phyloP scores from a whole-genome alignment of 2,113 vertebrate genomes.

The Petromus typicus region DNA sequence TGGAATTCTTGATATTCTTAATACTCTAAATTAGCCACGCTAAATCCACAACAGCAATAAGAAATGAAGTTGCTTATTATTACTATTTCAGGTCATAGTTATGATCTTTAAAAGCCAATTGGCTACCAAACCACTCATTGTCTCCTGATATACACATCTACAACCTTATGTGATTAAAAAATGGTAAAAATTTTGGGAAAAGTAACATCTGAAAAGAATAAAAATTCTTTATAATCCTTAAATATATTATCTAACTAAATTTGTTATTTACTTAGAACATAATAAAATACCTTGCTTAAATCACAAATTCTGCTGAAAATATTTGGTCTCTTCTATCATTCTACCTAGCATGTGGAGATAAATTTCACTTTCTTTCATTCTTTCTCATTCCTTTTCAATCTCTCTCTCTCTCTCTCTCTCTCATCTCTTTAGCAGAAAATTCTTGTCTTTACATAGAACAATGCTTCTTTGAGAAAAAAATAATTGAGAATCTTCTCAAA shows the following conservation, averaged over 20 bases:
- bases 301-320: neutral
- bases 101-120: neutral
- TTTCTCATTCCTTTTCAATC: neutral
- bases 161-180: neutral
- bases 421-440: neutral
- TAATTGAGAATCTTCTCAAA: neutral
- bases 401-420: no score
- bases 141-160: slow-evolving; percentile 1
- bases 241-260: slow-evolving; percentile 9
- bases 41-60: neutral
- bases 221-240: neutral
- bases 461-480: neutral
- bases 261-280: neutral
- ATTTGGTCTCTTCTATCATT: neutral
- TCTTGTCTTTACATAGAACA: neutral
- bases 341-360: neutral
- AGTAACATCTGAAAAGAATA: slow-evolving; percentile 14
- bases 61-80: neutral
- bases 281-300: neutral
- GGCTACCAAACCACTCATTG: neutral
- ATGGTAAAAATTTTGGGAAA: neutral
- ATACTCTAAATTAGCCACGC: neutral
- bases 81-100: neutral
- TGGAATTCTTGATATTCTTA: neutral
- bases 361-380: neutral